Base-by-base conservation (phyloP, 1,140 invertebrate species). In the Brachionus asplanchnoidis region DNA sequence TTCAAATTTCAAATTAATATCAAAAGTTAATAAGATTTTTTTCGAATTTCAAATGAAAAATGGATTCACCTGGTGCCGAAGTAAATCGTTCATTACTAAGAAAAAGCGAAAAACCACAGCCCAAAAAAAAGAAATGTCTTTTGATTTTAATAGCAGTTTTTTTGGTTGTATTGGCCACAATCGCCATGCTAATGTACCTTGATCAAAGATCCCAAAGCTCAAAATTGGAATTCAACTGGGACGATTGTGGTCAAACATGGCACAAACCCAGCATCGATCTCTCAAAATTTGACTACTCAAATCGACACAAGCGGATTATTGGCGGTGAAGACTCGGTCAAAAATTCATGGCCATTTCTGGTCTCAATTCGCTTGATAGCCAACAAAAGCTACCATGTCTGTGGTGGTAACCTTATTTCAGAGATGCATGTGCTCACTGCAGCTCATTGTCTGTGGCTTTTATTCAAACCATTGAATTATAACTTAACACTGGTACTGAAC, bases 261-360 rank as follows among this genome's bases (percentile, higher is more conserved):
- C 20, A 60, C 14, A 42, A 68, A 68, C 79, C 79, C 20, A 82
- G 53, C 42, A 56, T 82, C 4, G 53, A 82, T 82, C 14, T 68
- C 4, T 65, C 53, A 4, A 46, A 77, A 42, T 73, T 73, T 73
- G 36, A 73, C 2, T 53, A n/a, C n/a, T n/a, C 28, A 17, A 42
- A 11, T 11, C 28, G 53, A 11, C 36, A 26, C 1, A 82, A 82
- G 23, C 79, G 79, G 17, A 82, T 82, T 26, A 68, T 82, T 23
- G 79, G 79, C 20, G 79, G 79, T 11, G 53, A 82, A 65, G 53
- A 82, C 40, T 42, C 79, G 7, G 79, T 82, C 17, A 36, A 68
- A 82, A 42, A 82, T 23, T 82, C 79, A 65, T 82, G 79, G 79
- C 79, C 79, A 32, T 82, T 82, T 66, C 36, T 82, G 5, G 79